Base-by-base conservation (phyloP, 2,797 vertebrate genomes). In the Eospalax fontanierii region DNA sequence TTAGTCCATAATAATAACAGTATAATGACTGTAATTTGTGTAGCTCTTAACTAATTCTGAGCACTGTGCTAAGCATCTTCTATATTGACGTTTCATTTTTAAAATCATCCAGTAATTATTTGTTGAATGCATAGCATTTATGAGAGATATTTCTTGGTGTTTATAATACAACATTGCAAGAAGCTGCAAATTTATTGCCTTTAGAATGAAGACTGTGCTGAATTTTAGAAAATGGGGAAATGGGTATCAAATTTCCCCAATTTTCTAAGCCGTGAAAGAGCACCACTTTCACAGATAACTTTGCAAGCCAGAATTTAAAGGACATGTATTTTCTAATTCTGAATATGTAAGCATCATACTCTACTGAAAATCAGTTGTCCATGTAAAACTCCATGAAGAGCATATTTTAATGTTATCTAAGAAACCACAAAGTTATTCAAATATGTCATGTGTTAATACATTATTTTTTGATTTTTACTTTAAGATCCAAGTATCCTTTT, bases 41-140 rank as follows among this genome's bases (percentile, higher is more conserved):
- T 91, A 83, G 24, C 33, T 91, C 59, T 68, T 81, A 71, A 71
- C 24, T 85, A 33, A 80, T 84, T 28, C 22, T 59, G 71, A 54
- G 38, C 30, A 80, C 1, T n/a, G 2, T 33, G 14, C 15, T 93
- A 50, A 96, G 7, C 1, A 28, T 82, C 33, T 81, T 74, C 0
- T 15, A 33, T 80, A 63, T 57, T 82, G 43, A 75, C 21, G 79
- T 54, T 80, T 86, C 10, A 35, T 46, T 74, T 46, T 75, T 21
- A 79, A 46, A 46, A 80, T 78, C 35, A 61, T 85, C 82, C n/a
- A 43, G 21, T 57, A 71, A 82, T 78, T 73, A n/a, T 89, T 93
- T 90, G 54, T 78, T 78, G 35, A 82, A 61, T 93, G 35, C 4
- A 16, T 61, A 40, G 22, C 57, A 50, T 74, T 93, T 50, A 4